These are phyloP conservation scores for Dendroctonus ponderosae DNA, from an alignment of 1,140 invertebrate genomes.

Conservation along the genomic window DNA sequence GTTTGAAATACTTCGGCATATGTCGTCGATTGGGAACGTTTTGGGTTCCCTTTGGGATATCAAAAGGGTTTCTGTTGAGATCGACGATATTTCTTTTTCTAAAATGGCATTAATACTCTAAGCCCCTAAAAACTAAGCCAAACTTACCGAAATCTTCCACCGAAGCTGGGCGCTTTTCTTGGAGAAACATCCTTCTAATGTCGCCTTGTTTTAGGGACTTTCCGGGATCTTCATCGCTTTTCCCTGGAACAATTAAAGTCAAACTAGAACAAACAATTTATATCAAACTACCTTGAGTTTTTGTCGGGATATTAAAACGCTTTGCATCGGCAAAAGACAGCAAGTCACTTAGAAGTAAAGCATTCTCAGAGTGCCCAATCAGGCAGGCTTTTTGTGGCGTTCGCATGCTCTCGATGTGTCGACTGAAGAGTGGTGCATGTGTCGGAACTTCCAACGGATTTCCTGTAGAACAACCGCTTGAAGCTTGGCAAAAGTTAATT, in stretches of 20 bases:
- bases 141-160: no score
- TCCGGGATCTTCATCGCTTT: neutral
- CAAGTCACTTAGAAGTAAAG: slow-evolving; percentile 50
- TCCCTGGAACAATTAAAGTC: no score
- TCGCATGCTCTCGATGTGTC: slow-evolving; percentile 53
- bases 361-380: slow-evolving; percentile 51
- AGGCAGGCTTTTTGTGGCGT: slow-evolving; percentile 49
- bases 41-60: no score
- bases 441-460: slow-evolving; percentile 18
- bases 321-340: slow-evolving; percentile 53
- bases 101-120: no score
- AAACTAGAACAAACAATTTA: neutral
- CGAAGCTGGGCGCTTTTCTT: no score
- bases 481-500: neutral
- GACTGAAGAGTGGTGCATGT: slow-evolving; percentile 38
- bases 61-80: no score
- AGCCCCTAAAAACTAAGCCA: no score
- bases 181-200: slow-evolving; percentile 42
- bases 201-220: slow-evolving; percentile 43
- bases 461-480: slow-evolving; percentile 13
- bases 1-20: no score
- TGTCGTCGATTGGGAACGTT: no score
- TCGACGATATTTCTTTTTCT: no score
- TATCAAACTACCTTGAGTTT: slow-evolving; percentile 12
- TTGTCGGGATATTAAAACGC: slow-evolving; percentile 51